phyloP scores from a whole-genome alignment of 2,888 invertebrate genomes.

The Tigriopus californicus region DNA sequence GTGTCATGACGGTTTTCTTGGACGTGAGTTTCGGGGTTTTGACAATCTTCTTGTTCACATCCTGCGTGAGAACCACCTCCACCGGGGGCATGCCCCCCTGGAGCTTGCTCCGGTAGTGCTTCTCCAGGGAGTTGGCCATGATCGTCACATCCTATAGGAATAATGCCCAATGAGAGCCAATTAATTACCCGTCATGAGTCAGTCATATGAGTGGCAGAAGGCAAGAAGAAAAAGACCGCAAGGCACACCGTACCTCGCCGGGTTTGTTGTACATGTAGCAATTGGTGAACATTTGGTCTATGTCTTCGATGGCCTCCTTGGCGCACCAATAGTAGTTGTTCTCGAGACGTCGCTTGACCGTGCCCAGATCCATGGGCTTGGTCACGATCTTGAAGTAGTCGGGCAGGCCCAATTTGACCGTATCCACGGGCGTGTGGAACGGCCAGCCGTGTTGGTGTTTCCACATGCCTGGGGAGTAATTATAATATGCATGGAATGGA shows the following conservation, averaged over 20 bases:
- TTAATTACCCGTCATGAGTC: too few species aligned
- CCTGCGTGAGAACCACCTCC: slow-evolving; percentile 45
- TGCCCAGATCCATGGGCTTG: slow-evolving; percentile 93
- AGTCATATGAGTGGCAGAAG: too few species aligned
- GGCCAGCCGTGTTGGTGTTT: slow-evolving; percentile 99
- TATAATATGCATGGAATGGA: too few species aligned
- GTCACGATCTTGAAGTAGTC: slow-evolving; percentile 96
- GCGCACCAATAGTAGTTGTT: slow-evolving; percentile 87
- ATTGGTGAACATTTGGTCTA: slow-evolving; percentile 92
- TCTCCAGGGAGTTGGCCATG: slow-evolving; percentile 90
- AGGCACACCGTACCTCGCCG: slow-evolving; percentile 59
- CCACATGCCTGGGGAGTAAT: slow-evolving; percentile 51
- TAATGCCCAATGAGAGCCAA: too few species aligned
- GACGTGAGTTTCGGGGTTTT: not conserved
- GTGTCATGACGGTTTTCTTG: not conserved
- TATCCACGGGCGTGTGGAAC: slow-evolving; percentile 92
- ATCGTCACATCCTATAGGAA: slow-evolving; percentile 64
- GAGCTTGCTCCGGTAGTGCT: slow-evolving; percentile 67
- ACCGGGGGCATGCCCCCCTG: slow-evolving; percentile 80
- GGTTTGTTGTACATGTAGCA: slow-evolving; percentile 97
- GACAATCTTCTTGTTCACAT: slow-evolving; percentile 30
- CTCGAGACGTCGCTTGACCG: slow-evolving; percentile 85
- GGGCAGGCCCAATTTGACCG: slow-evolving; percentile 80
- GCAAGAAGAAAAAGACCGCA: too few species aligned
- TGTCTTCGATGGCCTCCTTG: slow-evolving; percentile 87